Evolutionary conservation across 2,888 invertebrate genomes (phyloP).

Genomic region (Amphipoea oculea): DNA sequence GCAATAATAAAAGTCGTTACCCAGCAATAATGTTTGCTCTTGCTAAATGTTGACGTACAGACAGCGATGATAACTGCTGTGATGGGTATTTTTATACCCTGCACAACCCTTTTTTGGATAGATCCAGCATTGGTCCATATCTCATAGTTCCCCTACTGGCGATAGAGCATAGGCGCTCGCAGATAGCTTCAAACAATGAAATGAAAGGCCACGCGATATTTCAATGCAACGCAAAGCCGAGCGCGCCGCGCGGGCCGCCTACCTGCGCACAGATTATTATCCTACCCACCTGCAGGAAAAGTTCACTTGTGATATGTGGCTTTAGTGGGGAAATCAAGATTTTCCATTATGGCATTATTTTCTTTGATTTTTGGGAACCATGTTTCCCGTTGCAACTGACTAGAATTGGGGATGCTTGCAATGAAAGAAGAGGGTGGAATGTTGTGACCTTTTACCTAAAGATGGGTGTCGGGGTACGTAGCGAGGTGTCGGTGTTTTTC

Average conservation of each 20-base stretch:
- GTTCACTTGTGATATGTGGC: slow-evolving; percentile 25
- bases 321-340: slow-evolving; percentile 19
- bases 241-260: slow-evolving; percentile 62
- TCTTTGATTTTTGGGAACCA: background rate
- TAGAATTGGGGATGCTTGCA: background rate
- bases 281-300: slow-evolving; percentile 48
- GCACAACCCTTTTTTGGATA: background rate
- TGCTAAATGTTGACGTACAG: background rate
- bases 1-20: background rate
- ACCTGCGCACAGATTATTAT: slow-evolving; percentile 59
- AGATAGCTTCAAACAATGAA: slow-evolving; percentile 87
- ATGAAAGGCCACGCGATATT: slow-evolving; percentile 83
- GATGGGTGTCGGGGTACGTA: background rate
- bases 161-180: slow-evolving; percentile 69
- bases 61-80: background rate
- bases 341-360: slow-evolving; percentile 25
- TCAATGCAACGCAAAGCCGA: slow-evolving; percentile 73
- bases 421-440: background rate
- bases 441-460: background rate
- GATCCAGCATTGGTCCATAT: slow-evolving; percentile 27
- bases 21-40: background rate
- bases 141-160: slow-evolving; percentile 51
- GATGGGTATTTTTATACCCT: background rate
- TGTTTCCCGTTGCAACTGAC: background rate
- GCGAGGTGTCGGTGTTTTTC: too few species aligned